These are phyloP conservation scores for Syngnathus typhle DNA, from an alignment of 2,113 vertebrate species.

Conservation along the genomic window DNA sequence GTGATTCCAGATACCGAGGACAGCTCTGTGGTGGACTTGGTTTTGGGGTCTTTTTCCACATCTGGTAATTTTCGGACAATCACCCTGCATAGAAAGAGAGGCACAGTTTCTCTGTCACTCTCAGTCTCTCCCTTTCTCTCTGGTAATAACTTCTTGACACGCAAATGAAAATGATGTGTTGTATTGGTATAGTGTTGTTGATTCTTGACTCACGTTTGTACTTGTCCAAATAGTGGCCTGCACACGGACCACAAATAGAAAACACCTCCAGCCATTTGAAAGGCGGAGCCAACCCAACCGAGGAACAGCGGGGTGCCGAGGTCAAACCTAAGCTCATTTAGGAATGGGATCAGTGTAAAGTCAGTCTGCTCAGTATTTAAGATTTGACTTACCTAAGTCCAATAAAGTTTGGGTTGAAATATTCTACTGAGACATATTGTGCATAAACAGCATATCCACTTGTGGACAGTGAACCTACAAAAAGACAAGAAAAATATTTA, in stretches of 20 bases:
- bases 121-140: background rate
- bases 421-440: conserved; percentile 55
- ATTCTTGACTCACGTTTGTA: conserved; percentile 48
- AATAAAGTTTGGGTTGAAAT: conserved; percentile 44
- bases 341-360: background rate
- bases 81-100: conserved; percentile 30
- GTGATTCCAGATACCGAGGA: conserved; percentile 40
- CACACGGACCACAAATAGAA: conserved; percentile 68
- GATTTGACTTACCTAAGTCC: conserved; percentile 58
- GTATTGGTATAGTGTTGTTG: background rate
- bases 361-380: background rate
- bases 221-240: conserved; percentile 39
- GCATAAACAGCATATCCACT: conserved; percentile 67
- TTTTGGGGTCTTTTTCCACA: conserved; percentile 20
- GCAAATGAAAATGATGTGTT: too few relatives aligned
- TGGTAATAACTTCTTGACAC: background rate
- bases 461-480: conserved; percentile 56
- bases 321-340: conserved; percentile 55
- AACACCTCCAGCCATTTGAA: conserved; percentile 58
- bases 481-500: background rate
- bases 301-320: conserved; percentile 73
- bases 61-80: conserved; percentile 21
- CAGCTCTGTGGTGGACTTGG: conserved; percentile 35
- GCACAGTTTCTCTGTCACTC: background rate
- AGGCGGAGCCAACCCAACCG: conserved; percentile 68